Base-by-base conservation (phyloP, 2,113 vertebrate species). In the Pollachius pollachius region DNA sequence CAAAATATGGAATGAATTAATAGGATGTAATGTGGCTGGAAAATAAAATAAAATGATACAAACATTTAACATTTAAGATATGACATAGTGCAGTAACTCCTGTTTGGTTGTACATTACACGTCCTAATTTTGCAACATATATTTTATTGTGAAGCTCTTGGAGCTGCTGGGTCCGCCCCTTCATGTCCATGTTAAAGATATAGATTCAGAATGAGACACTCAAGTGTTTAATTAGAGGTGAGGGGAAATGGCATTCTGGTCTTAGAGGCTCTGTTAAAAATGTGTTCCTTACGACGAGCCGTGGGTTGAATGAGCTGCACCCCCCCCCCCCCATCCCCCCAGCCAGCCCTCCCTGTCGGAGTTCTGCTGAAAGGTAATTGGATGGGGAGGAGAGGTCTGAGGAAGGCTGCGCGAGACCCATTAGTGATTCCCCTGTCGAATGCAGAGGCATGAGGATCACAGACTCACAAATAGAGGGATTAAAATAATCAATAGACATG, bases 401-500 rank as follows among this genome's bases (percentile, higher is more conserved):
- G 90, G 87, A 87, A 85, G 91, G 83, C 87, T 89, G 88, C 71
- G 69, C 85, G 90, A 90, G 90, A 88, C 90, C 91, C 90, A 93
- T 93, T 93, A 93, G 89, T 52, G 85, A 92, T 91, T 92, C 90
- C 91, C 90, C 85, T 89, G 92, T 91, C 88, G 90, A 90, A 91
- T 88, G 87, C 89, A 86, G 83, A 91, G 90, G 90, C 89, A 90
- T 82, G 83, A 91, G 90, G 92, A 93, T 93, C 92, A 93, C 91
- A 93, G 90, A 91, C 92, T 92, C 90, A 92, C 92, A 93, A 92
- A 93, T 92, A 92, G 90, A 84, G 85, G 89, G 92, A 93, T 93
- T 93, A 93, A 91, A 93, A 93, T 92, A 92, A 92, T 93, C 92
- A 93, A 93, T 93, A 93, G 85, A 87, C 88, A 89, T 90, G 89